phyloP scores from a whole-genome alignment of 2,113 vertebrate genomes.

The Heloderma charlesbogerti region DNA sequence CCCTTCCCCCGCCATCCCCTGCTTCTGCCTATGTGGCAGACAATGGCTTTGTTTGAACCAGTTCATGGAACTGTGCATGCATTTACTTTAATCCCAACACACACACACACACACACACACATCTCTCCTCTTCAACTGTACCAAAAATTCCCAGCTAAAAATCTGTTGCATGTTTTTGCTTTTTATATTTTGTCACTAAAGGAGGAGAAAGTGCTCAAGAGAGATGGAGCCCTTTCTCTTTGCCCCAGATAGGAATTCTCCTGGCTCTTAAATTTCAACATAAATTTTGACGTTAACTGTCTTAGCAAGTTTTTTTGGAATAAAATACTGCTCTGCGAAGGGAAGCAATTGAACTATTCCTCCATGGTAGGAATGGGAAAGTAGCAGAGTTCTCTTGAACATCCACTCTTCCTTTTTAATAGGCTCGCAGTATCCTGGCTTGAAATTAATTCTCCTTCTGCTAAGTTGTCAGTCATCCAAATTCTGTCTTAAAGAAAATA shows the following conservation, averaged over 20 bases:
- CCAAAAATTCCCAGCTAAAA: background rate
- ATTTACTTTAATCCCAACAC: conserved; percentile 25
- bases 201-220: background rate
- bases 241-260: background rate
- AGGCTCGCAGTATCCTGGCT: conserved; percentile 2
- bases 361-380: conserved; percentile 30
- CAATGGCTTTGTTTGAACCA: conserved; percentile 74
- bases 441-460: background rate
- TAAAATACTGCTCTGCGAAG: conserved; percentile 12
- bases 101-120: background rate
- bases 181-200: background rate
- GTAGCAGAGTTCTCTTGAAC: conserved; percentile 21
- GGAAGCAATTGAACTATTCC: background rate
- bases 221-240: background rate
- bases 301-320: background rate
- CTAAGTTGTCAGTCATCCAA: background rate
- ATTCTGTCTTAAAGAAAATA: background rate
- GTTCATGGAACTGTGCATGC: conserved; percentile 15
- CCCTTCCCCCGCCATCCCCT: conserved; percentile 47
- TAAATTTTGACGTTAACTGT: conserved; percentile 21
- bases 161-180: background rate
- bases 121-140: background rate
- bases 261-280: background rate
- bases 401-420: background rate
- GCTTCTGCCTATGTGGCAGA: conserved; percentile 92